Evolutionary conservation across 2,888 invertebrate genomes (phyloP).

Genomic region (Patella ulyssiponensis): DNA sequence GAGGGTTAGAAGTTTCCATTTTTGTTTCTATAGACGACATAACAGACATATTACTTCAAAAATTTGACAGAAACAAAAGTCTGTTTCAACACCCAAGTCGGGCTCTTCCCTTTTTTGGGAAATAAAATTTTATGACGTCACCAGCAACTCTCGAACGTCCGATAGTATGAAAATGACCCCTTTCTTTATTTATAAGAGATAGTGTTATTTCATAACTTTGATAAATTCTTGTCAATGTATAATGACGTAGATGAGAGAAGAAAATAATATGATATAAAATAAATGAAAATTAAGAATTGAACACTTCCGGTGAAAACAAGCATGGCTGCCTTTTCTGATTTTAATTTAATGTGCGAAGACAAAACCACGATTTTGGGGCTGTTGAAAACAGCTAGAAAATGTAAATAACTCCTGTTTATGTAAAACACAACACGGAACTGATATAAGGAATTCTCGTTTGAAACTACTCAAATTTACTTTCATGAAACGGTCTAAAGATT

Average conservation of each 20-base stretch:
- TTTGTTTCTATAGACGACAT: slow-evolving; percentile 65
- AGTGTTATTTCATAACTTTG: too few relatives aligned
- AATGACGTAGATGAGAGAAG: too few relatives aligned
- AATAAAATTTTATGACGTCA: slow-evolving; percentile 44
- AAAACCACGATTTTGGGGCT: not conserved
- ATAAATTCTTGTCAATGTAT: too few relatives aligned
- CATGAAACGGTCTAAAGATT: too few relatives aligned
- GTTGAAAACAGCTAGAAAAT: not conserved
- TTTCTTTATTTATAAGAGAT: too few relatives aligned
- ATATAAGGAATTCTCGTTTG: too few relatives aligned
- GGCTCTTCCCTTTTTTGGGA: slow-evolving; percentile 41
- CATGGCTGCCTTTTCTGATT: slow-evolving; percentile 6
- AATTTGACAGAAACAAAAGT: slow-evolving; percentile 21
- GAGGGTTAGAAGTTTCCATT: slow-evolving; percentile 67
- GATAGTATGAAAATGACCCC: slow-evolving; percentile 3
- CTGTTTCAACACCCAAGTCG: slow-evolving; percentile 35
- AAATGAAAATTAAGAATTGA: slow-evolving; percentile 39
- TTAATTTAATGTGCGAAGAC: not conserved
- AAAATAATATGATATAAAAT: slow-evolving; percentile 26
- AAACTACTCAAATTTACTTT: too few relatives aligned
- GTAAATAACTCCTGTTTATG: not conserved
- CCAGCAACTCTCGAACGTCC: slow-evolving; percentile 6
- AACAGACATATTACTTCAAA: slow-evolving; percentile 28
- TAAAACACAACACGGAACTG: too few relatives aligned
- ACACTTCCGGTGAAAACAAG: slow-evolving; percentile 32